A percentile compares a stretch with the other conserved stretches of the same genome.
Evolutionary conservation across 2,888 invertebrate species (phyloP).

Genomic region (Folsomia manolachei): DNA sequence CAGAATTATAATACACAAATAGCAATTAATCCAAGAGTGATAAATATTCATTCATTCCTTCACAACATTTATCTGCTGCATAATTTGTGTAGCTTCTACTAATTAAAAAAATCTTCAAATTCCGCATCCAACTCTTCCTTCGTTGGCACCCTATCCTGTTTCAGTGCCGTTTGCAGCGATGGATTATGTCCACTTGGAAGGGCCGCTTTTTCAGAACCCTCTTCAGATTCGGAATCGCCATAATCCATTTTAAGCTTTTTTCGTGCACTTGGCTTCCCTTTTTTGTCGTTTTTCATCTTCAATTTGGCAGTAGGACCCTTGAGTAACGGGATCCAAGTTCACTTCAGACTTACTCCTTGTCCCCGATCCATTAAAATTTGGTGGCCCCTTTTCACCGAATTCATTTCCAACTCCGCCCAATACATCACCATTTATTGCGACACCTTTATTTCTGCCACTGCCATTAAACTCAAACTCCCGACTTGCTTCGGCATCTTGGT

Average conservation of each 20-base stretch:
- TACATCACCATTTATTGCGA: too few species aligned
- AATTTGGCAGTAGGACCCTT: background rate
- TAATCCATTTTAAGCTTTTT: slow-evolving; percentile 35
- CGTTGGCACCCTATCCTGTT: background rate
- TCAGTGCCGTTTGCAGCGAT: background rate
- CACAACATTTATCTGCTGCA: too few species aligned
- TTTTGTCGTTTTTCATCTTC: background rate
- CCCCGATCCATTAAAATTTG: too few species aligned
- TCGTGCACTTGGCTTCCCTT: background rate
- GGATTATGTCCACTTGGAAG: background rate
- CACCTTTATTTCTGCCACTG: too few species aligned
- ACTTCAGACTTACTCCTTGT: too few species aligned
- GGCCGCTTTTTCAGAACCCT: slow-evolving; percentile 29
- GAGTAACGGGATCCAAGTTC: too few species aligned
- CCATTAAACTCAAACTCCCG: too few species aligned
- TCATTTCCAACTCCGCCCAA: background rate
- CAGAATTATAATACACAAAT: too few species aligned
- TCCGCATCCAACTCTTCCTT: slow-evolving; percentile 32
- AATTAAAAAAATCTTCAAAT: slow-evolving; percentile 40
- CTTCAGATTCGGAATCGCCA: slow-evolving; percentile 39
- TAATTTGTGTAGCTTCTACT: too few species aligned
- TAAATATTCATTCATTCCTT: too few species aligned
- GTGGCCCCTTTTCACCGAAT: background rate
- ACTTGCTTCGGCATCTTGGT: too few species aligned
- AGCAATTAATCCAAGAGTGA: too few species aligned